Evolutionary conservation across 2,888 invertebrate species (phyloP).

Genomic region (Neoscelio sp.): DNA sequence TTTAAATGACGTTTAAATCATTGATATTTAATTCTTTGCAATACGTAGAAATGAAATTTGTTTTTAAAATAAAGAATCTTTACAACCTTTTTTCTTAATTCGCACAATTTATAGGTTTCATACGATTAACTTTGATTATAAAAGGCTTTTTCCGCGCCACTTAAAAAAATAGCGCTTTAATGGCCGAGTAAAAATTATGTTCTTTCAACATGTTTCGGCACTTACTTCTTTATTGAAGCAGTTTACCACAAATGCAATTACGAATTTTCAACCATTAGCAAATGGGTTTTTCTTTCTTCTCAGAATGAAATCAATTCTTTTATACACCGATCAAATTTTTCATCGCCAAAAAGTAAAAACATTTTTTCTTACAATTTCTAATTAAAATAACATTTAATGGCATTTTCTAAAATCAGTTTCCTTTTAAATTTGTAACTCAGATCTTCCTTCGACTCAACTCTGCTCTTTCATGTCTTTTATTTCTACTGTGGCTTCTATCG

Average conservation of each 20-base stretch:
- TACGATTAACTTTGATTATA: slow-evolving; percentile 38
- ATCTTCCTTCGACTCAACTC: too few relatives aligned
- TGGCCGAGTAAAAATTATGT: slow-evolving; percentile 42
- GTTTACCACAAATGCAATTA: slow-evolving; percentile 45
- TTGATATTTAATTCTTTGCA: too few relatives aligned
- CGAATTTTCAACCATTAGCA: slow-evolving; percentile 28
- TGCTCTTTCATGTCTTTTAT: too few relatives aligned
- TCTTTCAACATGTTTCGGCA: slow-evolving; percentile 36
- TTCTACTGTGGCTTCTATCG: too few relatives aligned
- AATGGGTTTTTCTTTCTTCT: slow-evolving; percentile 3
- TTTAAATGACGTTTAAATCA: too few relatives aligned
- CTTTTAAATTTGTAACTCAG: too few relatives aligned
- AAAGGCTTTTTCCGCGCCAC: slow-evolving; percentile 24
- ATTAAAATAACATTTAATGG: too few relatives aligned
- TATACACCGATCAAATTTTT: not conserved
- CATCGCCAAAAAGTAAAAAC: not conserved
- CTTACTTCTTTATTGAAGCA: slow-evolving; percentile 38
- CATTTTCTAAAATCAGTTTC: too few relatives aligned
- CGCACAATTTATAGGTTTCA: slow-evolving; percentile 13
- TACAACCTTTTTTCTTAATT: slow-evolving; percentile 23
- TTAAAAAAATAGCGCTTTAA: slow-evolving; percentile 42
- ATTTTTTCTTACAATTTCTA: too few relatives aligned
- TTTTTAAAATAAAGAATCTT: slow-evolving; percentile 3
- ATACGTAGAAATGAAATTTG: too few relatives aligned
- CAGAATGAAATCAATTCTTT: not conserved